Base-by-base conservation (phyloP, 2,113 vertebrate species). In the Corydoras maculifer region DNA sequence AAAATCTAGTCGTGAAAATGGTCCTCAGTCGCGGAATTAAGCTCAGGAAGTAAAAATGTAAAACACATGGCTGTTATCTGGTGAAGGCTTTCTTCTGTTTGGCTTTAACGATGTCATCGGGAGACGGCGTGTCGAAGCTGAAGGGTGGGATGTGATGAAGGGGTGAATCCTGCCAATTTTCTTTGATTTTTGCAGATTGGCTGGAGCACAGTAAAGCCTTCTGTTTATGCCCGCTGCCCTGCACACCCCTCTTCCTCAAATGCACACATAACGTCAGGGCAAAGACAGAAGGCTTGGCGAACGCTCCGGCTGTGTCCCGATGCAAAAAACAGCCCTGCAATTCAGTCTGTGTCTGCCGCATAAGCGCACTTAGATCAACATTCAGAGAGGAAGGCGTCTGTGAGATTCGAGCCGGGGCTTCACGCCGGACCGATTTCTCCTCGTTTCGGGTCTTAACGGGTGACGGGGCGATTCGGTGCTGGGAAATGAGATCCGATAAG, bases 91-190 rank as follows among this genome's bases (percentile, higher is more conserved):
- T 97, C 82, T 84, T 91, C 83, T 98, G 94, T 74, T 91, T 92
- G 58, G 91, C 90, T 82, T 91, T 95, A 63, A 98, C 92, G 60
- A 96, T 87, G 84, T 99, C 96, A 80, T 98, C 97, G 11, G 96
- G 97, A 75, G 97, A 99, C 15, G 94, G 93, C 3, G 93, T 92
- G 79, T 93, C 87, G 74, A 99, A 99, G 77, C 89, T 76, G 86
- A 99, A 99, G 0, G 94, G 94, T 53, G 82, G 83, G 74, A 98
- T 91, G 65, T 88, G 72, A 55, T 87, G 74, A 10, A 91, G 69
- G 65, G 88, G 88, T 5, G 58, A 68, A 53, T 82, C 76, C 62
- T 78, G 49, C 67, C 60, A 29, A 25, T 25, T 31, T 66, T 92
- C 90, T 82, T 89, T 90, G 62, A 85, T 70, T 0, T 83, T 85